Conservation (phyloP, 2,113 vertebrate genomes). For the Orthonyx spaldingii region DNA sequence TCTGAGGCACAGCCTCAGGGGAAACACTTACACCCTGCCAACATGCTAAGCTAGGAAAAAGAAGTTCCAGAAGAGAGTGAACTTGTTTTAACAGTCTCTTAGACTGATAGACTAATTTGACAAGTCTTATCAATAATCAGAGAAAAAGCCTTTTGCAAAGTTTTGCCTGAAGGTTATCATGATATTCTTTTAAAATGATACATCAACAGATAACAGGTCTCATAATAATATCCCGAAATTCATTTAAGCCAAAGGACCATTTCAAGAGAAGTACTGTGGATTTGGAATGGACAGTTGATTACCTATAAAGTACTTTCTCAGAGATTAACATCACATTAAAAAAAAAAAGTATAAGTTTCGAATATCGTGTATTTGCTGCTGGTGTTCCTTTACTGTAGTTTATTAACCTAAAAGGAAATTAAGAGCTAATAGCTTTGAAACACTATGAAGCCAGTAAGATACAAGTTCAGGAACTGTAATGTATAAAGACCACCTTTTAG, state of each 20-base stretch:
- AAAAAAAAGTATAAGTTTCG: neutral
- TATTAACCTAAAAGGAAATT: neutral
- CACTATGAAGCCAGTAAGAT: neutral
- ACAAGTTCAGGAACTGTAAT: neutral
- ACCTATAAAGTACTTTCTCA: neutral
- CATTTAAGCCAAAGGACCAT: neutral
- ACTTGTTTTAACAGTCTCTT: neutral
- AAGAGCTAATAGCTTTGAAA: neutral
- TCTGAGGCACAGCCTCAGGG: accelerated
- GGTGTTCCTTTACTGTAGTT: neutral
- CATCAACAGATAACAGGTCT: accelerated
- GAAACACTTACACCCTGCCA: neutral
- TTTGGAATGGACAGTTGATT: neutral
- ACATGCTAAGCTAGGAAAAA: neutral
- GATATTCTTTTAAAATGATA: neutral
- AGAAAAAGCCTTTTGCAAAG: neutral
- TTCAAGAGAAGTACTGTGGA: neutral
- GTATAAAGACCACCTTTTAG: neutral
- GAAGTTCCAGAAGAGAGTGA: neutral
- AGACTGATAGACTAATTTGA: neutral
- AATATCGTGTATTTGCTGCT: neutral
- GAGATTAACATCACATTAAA: neutral
- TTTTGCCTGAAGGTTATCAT: neutral
- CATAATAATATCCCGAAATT: neutral
- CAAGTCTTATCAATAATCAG: neutral